A percentile compares a stretch with the other conserved stretches of the same genome.
Conservation (phyloP, 2,797 vertebrate genomes). For the Pipistrellus pipistrellus region DNA sequence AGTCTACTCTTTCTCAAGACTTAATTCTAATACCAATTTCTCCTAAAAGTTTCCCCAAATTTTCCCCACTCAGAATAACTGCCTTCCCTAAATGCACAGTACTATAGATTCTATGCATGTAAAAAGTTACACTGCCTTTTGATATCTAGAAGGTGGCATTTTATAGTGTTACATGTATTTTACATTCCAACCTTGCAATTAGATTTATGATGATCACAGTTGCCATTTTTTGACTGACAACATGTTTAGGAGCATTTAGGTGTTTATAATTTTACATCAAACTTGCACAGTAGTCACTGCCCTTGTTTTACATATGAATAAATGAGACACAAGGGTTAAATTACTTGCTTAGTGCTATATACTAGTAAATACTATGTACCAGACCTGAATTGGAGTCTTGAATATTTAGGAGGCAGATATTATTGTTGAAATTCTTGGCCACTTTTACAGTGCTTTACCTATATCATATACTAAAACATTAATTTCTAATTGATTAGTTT, state of each 20-base stretch:
- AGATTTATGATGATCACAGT: neutral
- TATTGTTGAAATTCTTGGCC: conserved; percentile 5
- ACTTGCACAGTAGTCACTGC: neutral
- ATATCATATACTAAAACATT: conserved; percentile 22
- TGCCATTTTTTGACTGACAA: neutral
- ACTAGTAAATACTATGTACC: neutral
- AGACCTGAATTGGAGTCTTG: neutral
- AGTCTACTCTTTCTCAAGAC: neutral
- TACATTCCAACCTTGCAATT: neutral
- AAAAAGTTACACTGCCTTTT: neutral
- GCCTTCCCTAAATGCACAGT: neutral
- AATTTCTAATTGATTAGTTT: conserved; percentile 59
- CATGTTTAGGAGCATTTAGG: neutral
- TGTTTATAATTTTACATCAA: neutral
- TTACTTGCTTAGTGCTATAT: neutral
- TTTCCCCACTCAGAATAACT: neutral
- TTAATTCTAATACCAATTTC: neutral
- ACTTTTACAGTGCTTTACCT: neutral
- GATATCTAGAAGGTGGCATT: neutral
- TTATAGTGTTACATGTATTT: neutral
- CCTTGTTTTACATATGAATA: neutral
- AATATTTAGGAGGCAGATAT: conserved; percentile 24
- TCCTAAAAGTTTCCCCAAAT: neutral
- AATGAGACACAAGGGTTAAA: conserved; percentile 3
- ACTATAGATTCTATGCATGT: neutral